Percentiles rank a stretch among this genome's conserved stretches.
Conservation (phyloP, 2,888 invertebrate species). For the Digitonthophagus gazella region DNA sequence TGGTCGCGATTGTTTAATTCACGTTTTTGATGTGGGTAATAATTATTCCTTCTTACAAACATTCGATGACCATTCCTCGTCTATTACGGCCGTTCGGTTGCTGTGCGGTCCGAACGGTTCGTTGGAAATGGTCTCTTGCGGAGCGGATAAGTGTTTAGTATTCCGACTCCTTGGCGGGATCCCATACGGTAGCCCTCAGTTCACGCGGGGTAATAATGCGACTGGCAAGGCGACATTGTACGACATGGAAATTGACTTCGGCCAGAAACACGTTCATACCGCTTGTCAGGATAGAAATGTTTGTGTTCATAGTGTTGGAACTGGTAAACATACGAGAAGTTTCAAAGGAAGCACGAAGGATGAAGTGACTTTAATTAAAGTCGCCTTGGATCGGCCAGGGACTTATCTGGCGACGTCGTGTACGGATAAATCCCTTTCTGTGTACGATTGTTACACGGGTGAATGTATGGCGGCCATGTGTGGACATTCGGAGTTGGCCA, state of each 20-base stretch:
- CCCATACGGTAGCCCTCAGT: slow-evolving; percentile 60
- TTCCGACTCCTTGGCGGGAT: slow-evolving; percentile 69
- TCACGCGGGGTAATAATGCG: slow-evolving; percentile 81
- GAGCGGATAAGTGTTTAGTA: slow-evolving; percentile 93
- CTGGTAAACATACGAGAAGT: slow-evolving; percentile 88
- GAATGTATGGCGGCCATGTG: slow-evolving; percentile 95
- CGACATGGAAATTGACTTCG: slow-evolving; percentile 87
- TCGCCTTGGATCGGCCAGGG: slow-evolving; percentile 80
- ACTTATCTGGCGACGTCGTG: slow-evolving; percentile 93
- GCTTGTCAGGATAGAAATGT: slow-evolving; percentile 97
- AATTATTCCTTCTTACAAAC: slow-evolving; percentile 88
- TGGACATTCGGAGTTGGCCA: slow-evolving; percentile 94
- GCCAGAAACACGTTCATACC: slow-evolving; percentile 85
- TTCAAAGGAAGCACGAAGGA: slow-evolving; percentile 91
- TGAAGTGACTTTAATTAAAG: slow-evolving; percentile 90
- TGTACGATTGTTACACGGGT: slow-evolving; percentile 93
- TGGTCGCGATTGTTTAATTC: slow-evolving; percentile 89
- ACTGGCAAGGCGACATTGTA: slow-evolving; percentile 94
- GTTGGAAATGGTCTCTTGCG: slow-evolving; percentile 92
- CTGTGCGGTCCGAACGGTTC: slow-evolving; percentile 57
- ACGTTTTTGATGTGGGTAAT: slow-evolving; percentile 85
- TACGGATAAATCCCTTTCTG: slow-evolving; percentile 92
- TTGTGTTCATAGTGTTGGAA: slow-evolving; percentile 86
- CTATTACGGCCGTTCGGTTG: slow-evolving; percentile 91
- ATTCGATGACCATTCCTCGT: slow-evolving; percentile 93